Evolutionary conservation across 2,113 vertebrate genomes (phyloP), one percentile per base, ranked within the genome.

Genomic region (Chaetodon auriga): DNA sequence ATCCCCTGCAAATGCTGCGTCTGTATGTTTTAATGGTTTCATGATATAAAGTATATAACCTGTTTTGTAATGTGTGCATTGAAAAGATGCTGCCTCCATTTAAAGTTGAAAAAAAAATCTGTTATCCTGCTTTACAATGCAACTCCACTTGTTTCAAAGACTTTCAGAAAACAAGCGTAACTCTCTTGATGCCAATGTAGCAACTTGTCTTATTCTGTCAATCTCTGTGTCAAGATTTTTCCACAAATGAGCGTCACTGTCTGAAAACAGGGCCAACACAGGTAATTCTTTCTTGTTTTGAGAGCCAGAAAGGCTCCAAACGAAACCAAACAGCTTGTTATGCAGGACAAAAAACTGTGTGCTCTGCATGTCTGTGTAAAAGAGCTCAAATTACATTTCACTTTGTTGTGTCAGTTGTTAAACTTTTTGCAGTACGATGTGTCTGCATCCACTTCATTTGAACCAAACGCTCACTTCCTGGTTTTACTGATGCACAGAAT

Each of bases 381-480:
- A 61, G 58, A 64, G 13, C 19, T 54, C 10, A 69, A 69, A 63
- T 8, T 48, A 48, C 45, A 46, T 65, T 78, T 78, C 19, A n/a
- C 41, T 82, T 76, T 72, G 7, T 78, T 45, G 62, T 61, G 62
- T 72, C 62, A 54, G 16, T 13, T 57, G n/a, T 82, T n/a, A 57
- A 30, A 72, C 1, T 13, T 65, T 66, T 7, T 12, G n/a, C 58
- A 66, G 35, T 2, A 41, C 45, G 23, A 30, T 18, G 46, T 55
- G 53, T 63, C 25, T 11, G 45, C 43, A 70, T 36, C 18, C 21
- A 21, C 6, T 13, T 65, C 6, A 13, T 53, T 7, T 64, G 49
- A 72, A 80, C 21, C 30, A 19, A 15, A 48, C 4, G 49, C 62
- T 48, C 4, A 48, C 5, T 15, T 57, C 9, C 46, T 45, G 2